Percentiles rank a stretch among this genome's conserved stretches.
phyloP scores from a whole-genome alignment of 1,140 invertebrate genomes.

The Oppia nitens region DNA sequence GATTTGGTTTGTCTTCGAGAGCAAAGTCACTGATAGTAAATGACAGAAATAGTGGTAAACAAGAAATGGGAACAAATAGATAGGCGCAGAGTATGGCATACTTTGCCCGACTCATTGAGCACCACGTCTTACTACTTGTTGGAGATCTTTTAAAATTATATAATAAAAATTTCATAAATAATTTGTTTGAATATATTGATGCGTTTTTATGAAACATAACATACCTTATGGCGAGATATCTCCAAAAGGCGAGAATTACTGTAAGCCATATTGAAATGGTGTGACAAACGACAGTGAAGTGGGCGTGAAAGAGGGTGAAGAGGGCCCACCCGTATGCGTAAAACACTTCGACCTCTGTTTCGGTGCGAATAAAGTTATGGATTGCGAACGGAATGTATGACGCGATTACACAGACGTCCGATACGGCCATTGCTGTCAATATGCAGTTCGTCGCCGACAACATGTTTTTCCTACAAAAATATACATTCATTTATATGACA shows the following conservation, averaged over 20 bases:
- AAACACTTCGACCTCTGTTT: constrained; percentile 29
- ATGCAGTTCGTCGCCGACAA: constrained; percentile 65
- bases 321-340: constrained; percentile 51
- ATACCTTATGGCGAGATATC: constrained; percentile 59
- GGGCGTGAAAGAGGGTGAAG: constrained; percentile 36
- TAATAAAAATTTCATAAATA: neutral
- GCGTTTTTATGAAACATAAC: neutral
- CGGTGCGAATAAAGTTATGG: constrained; percentile 43
- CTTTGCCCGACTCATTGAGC: constrained; percentile 37
- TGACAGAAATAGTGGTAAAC: constrained; percentile 35
- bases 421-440: constrained; percentile 59
- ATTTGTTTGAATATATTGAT: neutral
- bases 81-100: constrained; percentile 53
- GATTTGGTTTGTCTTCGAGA: neutral
- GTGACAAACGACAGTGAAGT: constrained; percentile 63
- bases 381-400: constrained; percentile 66
- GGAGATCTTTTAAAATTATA: constrained; percentile 16
- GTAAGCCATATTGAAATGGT: constrained; percentile 85
- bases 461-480: constrained; percentile 45
- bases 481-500: neutral
- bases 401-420: constrained; percentile 68
- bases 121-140: constrained; percentile 14
- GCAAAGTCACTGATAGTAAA: constrained; percentile 17
- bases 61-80: constrained; percentile 51
- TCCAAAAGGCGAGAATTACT: constrained; percentile 74